These are phyloP conservation scores for Acanthosepion lycidas DNA, from an alignment of 2,888 invertebrate genomes.

Conservation along the genomic window DNA sequence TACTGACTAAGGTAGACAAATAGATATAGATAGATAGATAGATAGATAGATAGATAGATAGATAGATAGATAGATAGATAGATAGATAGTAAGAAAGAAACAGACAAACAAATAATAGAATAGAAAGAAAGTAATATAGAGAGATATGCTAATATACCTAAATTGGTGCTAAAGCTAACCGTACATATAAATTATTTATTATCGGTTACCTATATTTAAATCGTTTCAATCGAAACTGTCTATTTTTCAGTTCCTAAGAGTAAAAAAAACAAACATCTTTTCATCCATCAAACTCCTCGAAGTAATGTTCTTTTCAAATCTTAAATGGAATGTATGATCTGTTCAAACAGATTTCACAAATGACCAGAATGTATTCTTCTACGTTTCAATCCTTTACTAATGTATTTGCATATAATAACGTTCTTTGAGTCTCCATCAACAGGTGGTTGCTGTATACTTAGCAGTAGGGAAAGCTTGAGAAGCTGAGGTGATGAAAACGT, in stretches of 20 bases:
- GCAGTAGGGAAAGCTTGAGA: not conserved
- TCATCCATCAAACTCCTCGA: not conserved
- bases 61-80: too few species aligned
- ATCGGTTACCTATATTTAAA: not conserved
- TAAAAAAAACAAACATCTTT: not conserved
- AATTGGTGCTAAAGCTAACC: not conserved
- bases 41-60: not conserved
- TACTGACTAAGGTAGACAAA: not conserved
- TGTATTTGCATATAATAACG: conserved; percentile 20
- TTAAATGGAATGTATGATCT: not conserved
- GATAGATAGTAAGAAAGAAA: not conserved
- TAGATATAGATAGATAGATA: not conserved
- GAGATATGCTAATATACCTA: not conserved
- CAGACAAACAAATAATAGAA: not conserved
- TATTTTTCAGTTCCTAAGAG: not conserved
- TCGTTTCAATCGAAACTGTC: too few species aligned
- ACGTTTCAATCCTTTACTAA: not conserved
- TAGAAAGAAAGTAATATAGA: not conserved
- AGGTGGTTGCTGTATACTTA: not conserved
- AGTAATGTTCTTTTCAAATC: not conserved
- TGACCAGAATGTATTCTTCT: not conserved
- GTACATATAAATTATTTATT: not conserved
- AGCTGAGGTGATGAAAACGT: not conserved
- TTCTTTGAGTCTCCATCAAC: not conserved
- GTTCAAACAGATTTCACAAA: not conserved